Conservation (phyloP, 2,888 invertebrate genomes). For the Trissoscelio sp. region DNA sequence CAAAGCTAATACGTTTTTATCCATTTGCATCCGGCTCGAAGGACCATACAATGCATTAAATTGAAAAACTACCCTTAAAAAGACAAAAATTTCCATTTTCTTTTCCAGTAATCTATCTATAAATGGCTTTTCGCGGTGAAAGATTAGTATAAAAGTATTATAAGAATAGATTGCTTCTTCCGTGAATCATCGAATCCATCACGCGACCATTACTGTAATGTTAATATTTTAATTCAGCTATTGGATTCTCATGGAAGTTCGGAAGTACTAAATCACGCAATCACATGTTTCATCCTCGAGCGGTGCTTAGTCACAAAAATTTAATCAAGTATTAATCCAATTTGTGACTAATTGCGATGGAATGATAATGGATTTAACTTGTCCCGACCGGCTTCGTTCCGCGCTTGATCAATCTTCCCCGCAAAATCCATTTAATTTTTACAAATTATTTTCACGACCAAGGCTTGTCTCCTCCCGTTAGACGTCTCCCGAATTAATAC, state of each 20-base stretch:
- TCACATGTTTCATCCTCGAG: conserved; percentile 48
- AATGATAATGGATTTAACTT: conserved; percentile 64
- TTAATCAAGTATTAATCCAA: conserved; percentile 61
- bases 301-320: conserved; percentile 59
- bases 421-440: conserved; percentile 60
- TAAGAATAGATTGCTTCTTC: conserved; percentile 5
- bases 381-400: conserved; percentile 41
- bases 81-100: too few species aligned
- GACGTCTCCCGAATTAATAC: conserved; percentile 34
- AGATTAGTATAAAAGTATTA: conserved; percentile 4
- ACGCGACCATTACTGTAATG: conserved; percentile 13
- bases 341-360: conserved; percentile 62
- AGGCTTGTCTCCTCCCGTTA: conserved; percentile 23
- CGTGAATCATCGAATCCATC: conserved; percentile 1
- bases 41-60: too few species aligned
- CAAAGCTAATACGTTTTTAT: too few species aligned
- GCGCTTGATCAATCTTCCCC: conserved; percentile 60
- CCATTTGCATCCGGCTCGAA: too few species aligned
- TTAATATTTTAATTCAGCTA: conserved; percentile 52
- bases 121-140: conserved; percentile 2
- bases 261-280: conserved; percentile 39
- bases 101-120: too few species aligned
- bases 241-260: conserved; percentile 26
- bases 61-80: too few species aligned
- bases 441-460: conserved; percentile 48